Conservation (phyloP, 2,797 vertebrate genomes). For the Tinamus major region DNA sequence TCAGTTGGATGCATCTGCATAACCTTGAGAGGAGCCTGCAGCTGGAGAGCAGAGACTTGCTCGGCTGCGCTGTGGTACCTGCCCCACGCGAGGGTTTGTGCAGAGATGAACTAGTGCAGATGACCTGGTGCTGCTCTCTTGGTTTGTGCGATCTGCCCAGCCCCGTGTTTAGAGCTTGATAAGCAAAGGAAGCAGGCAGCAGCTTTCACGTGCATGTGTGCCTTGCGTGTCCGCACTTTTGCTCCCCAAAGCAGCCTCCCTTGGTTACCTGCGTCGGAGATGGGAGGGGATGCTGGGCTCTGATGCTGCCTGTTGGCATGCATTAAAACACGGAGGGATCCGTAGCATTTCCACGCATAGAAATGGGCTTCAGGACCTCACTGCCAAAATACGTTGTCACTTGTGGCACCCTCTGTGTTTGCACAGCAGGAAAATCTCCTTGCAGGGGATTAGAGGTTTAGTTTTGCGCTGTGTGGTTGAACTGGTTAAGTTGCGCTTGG, state of each 20-base stretch:
- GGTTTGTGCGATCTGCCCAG: not conserved
- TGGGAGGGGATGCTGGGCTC: not conserved
- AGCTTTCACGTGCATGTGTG: not conserved
- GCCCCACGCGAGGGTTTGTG: not conserved
- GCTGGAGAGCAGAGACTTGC: not conserved
- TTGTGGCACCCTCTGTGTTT: not conserved
- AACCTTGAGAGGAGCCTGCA: not conserved
- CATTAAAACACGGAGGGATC: not conserved
- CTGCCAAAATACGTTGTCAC: not conserved
- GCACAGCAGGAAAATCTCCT: constrained; percentile 26
- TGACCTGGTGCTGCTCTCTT: not conserved
- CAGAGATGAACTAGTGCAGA: not conserved
- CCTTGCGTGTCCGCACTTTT: not conserved
- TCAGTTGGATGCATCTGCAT: not conserved
- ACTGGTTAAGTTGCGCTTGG: constrained; percentile 46
- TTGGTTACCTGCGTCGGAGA: not conserved
- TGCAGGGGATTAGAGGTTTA: constrained; percentile 30
- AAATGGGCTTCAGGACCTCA: not conserved
- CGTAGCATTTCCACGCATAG: accelerated
- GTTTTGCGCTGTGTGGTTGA: constrained; percentile 14
- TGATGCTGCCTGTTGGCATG: not conserved
- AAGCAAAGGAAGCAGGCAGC: not conserved
- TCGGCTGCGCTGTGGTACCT: not conserved
- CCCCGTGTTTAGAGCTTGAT: not conserved
- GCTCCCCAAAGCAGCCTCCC: not conserved